Conservation (phyloP, 1,140 invertebrate genomes). For the Drosophila littoralis region DNA sequence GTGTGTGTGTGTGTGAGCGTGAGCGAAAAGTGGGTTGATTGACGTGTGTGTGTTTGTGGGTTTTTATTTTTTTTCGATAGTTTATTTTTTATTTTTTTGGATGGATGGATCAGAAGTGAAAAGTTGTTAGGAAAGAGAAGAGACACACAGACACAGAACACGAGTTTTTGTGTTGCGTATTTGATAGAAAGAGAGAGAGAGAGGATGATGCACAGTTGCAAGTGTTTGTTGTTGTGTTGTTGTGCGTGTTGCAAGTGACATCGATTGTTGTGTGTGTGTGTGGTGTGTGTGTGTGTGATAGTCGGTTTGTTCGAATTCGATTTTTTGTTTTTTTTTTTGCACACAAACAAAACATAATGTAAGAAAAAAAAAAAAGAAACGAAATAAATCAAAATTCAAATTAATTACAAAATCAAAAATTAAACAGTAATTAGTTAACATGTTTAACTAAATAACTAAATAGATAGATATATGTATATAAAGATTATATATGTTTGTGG, state of each 20-base stretch:
- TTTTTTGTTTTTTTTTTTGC: constrained; percentile 54
- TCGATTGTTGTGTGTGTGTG: constrained; percentile 41
- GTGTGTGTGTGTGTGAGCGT: constrained; percentile 26
- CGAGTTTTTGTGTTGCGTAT: constrained; percentile 41
- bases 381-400: constrained; percentile 73
- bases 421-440: constrained; percentile 46
- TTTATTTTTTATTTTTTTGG: constrained; percentile 48
- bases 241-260: constrained; percentile 29
- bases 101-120: constrained; percentile 80
- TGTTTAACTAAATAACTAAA: constrained; percentile 15
- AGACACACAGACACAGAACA: constrained; percentile 60
- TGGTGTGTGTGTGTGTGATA: constrained; percentile 21
- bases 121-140: constrained; percentile 80
- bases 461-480: constrained; percentile 3
- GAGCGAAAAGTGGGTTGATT: constrained; percentile 28
- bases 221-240: constrained; percentile 36
- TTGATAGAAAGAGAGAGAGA: constrained; percentile 31
- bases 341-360: constrained; percentile 74
- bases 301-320: constrained; percentile 52
- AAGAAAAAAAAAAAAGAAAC: constrained; percentile 70
- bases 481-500: no score
- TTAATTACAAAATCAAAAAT: constrained; percentile 72
- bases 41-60: constrained; percentile 42
- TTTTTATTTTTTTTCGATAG: constrained; percentile 48
- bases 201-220: constrained; percentile 23